Evolutionary conservation across 1,140 invertebrate species (phyloP), one percentile per base, ranked within the genome.

Genomic region (Bradysia coprophila): DNA sequence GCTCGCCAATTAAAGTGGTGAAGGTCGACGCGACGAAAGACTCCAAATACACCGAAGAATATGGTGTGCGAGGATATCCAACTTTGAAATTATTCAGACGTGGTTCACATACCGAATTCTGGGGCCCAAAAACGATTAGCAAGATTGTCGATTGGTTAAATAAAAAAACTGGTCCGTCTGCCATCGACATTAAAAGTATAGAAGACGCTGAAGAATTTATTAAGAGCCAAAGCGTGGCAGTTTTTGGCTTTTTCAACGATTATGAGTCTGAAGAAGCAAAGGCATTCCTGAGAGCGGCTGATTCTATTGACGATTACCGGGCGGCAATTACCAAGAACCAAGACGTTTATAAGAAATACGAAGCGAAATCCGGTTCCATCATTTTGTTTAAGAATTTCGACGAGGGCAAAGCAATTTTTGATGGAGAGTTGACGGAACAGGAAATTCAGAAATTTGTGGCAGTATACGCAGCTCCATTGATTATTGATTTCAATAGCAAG

Each of bases 1-100:
- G 75, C 36, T 89, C 89, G 10, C 58, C 72, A 15, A 82, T 98
- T 45, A 90, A 89, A 59, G 67, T 98, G 42, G 96, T 66, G 36
- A 99, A 98, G 66, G 87, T 99, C 46, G 96, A 99, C 67, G 94
- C 95, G 41, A 98, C 93, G 4, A 74, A 87, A 51, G 85, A 99
- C 61, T 71, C 75, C 38, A 76, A 86, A 44, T 69, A 98, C 15
- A 91, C 88, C 41, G 87, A 95, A 52, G 74, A 83, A 56, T 81
- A 81, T 61, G 72, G 74, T 48, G 80, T 99, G 19, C 67, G 79
- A 49, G 94, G 93, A 33, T 99, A 98, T 61, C 96, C 96, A 21
- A 99, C 96, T 0, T 69, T 99, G 28, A 98, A 97, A 62, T 97
- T 99, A 71, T 98, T 94, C 76, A 76, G 78, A 45, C 83, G 81